A percentile compares a stretch with the other conserved stretches of the same genome.
These are phyloP conservation scores for Eubasilissa splendida DNA, from an alignment of 2,888 invertebrate species.

Conservation along the genomic window DNA sequence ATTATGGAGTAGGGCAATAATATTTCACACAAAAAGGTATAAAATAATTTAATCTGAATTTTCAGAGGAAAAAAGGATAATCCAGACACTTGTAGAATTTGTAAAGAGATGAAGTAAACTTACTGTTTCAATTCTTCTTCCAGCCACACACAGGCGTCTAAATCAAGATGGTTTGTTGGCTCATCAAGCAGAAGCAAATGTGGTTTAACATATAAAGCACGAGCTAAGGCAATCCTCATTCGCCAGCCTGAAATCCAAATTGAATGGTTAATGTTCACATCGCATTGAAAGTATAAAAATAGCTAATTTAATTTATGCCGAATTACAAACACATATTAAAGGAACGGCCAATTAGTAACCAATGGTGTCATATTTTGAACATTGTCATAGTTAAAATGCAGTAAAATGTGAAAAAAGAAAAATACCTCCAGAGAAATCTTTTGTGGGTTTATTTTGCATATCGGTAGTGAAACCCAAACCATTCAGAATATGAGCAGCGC, in stretches of 20 bases:
- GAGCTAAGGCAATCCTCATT: constrained; percentile 97
- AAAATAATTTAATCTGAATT: too few species aligned
- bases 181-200: constrained; percentile 96
- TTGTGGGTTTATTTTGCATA: constrained; percentile 90
- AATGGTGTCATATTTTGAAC: too few species aligned
- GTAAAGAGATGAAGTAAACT: too few species aligned
- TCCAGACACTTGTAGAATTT: too few species aligned
- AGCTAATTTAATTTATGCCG: background rate
- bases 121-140: constrained; percentile 91
- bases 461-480: constrained; percentile 94
- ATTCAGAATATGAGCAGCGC: constrained; percentile 94
- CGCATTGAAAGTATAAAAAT: background rate
- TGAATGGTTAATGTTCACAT: background rate
- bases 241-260: constrained; percentile 83
- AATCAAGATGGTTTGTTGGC: constrained; percentile 98
- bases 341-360: too few species aligned
- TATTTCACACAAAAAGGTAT: constrained; percentile 56
- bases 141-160: constrained; percentile 99
- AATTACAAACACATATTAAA: too few species aligned
- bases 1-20: too few species aligned
- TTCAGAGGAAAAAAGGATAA: too few species aligned
- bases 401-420: too few species aligned
- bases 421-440: constrained; percentile 86
- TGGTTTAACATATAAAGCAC: constrained; percentile 98
- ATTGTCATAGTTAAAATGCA: too few species aligned